Evolutionary conservation across 2,113 vertebrate genomes (phyloP).

Genomic region (Mus pahari): DNA sequence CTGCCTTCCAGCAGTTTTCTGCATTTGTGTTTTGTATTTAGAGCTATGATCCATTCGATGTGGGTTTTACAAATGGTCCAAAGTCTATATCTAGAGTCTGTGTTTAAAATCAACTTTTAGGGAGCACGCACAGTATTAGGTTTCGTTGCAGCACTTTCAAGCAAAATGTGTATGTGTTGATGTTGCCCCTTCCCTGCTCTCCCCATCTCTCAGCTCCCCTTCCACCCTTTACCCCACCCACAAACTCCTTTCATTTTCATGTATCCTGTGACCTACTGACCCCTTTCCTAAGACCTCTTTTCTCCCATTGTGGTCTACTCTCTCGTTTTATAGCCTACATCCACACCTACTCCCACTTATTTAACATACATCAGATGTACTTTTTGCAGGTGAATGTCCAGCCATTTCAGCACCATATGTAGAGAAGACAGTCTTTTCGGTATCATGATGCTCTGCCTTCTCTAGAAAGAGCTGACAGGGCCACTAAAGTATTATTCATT

Average conservation of each 20-base stretch:
- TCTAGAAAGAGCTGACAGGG: background rate
- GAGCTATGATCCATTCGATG: background rate
- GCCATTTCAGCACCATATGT: background rate
- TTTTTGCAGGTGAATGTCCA: background rate
- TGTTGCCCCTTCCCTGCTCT: background rate
- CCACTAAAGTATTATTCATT: background rate
- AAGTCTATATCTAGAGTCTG: background rate
- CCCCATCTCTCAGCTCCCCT: background rate
- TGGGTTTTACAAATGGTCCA: background rate
- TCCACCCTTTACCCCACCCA: background rate
- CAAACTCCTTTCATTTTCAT: background rate
- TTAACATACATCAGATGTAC: background rate
- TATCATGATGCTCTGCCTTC: background rate
- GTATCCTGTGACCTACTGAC: background rate
- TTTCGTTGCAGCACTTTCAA: background rate
- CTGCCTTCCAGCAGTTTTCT: background rate
- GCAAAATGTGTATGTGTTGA: background rate
- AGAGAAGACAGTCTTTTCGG: background rate
- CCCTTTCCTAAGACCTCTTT: background rate
- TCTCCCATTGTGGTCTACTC: background rate
- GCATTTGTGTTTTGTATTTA: slow-evolving; percentile 22
- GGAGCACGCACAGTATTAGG: background rate
- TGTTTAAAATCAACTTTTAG: background rate
- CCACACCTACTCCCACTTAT: background rate
- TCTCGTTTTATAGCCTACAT: background rate